Evolutionary conservation across 2,888 invertebrate species (phyloP).

Genomic region (Dryomyza anilis): DNA sequence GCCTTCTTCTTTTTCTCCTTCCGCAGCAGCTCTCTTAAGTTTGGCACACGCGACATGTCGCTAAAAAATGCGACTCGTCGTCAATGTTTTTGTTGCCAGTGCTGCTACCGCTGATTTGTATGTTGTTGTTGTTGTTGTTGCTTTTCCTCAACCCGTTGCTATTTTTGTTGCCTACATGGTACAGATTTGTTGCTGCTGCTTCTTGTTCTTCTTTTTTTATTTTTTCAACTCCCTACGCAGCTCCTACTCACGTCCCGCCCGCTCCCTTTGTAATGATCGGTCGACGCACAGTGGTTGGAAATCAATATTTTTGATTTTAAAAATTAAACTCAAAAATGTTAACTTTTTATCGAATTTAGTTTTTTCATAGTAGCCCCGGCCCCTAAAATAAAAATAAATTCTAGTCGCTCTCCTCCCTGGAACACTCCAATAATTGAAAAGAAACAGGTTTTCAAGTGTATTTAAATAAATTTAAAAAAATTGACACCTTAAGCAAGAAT

Average conservation of each 20-base stretch:
- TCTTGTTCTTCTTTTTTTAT: neutral
- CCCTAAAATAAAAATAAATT: no score
- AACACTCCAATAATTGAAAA: no score
- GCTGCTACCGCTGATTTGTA: slow-evolving; percentile 3
- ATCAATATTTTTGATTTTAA: neutral
- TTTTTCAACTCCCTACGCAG: neutral
- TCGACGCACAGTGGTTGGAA: no score
- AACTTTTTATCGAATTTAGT: no score
- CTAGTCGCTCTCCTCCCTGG: no score
- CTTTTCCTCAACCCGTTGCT: slow-evolving; percentile 14
- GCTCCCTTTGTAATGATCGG: neutral
- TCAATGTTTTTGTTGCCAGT: slow-evolving; percentile 15
- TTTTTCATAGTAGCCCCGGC: no score
- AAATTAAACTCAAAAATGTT: no score
- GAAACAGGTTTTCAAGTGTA: no score
- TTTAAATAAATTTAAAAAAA: no score
- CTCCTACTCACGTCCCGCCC: neutral
- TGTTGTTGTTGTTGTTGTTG: slow-evolving; percentile 22
- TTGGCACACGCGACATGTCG: slow-evolving; percentile 42
- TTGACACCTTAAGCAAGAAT: no score
- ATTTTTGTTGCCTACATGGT: slow-evolving; percentile 2
- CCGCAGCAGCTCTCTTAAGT: slow-evolving; percentile 18
- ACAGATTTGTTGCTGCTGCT: slow-evolving; percentile 1
- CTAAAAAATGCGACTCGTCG: slow-evolving; percentile 38
- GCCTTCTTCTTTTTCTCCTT: neutral